Percentiles rank a stretch among this genome's conserved stretches.
These are phyloP conservation scores for Ceuthmochares aereus DNA, from an alignment of 2,113 vertebrate species.

Conservation along the genomic window DNA sequence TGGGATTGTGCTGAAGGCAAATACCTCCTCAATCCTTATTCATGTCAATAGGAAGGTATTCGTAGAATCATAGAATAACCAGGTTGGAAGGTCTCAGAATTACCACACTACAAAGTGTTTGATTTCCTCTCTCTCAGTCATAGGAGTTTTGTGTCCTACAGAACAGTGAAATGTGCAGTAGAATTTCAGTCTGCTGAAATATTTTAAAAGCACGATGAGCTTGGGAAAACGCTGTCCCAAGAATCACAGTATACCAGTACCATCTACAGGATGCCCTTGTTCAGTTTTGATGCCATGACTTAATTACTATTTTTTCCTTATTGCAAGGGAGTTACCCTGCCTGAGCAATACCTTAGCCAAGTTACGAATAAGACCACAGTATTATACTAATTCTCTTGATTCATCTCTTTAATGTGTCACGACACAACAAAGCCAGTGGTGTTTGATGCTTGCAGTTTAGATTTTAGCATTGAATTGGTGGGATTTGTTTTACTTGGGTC, in stretches of 20 bases:
- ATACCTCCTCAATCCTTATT: neutral
- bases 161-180: neutral
- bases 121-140: neutral
- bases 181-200: neutral
- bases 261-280: neutral
- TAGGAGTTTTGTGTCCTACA: neutral
- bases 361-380: neutral
- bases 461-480: neutral
- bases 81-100: neutral
- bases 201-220: neutral
- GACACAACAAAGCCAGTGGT: neutral
- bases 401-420: neutral
- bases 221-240: neutral
- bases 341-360: neutral
- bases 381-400: neutral
- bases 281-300: neutral
- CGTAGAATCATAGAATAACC: too few relatives aligned
- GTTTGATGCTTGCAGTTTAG: neutral
- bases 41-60: neutral
- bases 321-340: neutral
- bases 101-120: neutral
- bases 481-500: neutral
- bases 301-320: neutral
- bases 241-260: neutral
- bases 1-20: neutral